Evolutionary conservation across 2,888 invertebrate species (phyloP), one percentile per base, ranked within the genome.

Genomic region (Trachelus tabidus): DNA sequence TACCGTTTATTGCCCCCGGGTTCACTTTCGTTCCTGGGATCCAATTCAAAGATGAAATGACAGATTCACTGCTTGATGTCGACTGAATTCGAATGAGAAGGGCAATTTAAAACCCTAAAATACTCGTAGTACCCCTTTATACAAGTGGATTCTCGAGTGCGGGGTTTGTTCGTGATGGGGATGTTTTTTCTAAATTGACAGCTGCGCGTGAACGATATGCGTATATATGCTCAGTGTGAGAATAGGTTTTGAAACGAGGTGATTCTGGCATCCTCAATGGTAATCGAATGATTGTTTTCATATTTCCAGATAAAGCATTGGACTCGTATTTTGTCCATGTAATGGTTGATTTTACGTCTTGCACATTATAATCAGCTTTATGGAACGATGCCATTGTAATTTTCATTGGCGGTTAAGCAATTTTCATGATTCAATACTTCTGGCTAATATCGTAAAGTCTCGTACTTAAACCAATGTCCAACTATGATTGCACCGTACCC

Each of bases 31-130:
- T 37, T 40, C 78, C 75, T 31, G 15, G 30, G 68, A 78, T 40
- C 73, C 73, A 76, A 78, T 78, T 78, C 75, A 34, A 6, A 40
- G 71, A 35, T 75, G 78, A 73, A 78, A 78, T 78, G 78, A 76
- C 77, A 77, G 76, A 76, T 75, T 78, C 75, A 35, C 78, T 56
- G 71, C 34, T 78, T 68, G 71, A 78, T 76, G 76, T 69, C 68
- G 78, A 78, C 75, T 56, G 71, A 73, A 68, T 73, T 76, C 56
- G 76, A 56, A 71, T 33, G 78, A 78, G 75, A 78, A 73, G 73
- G 78, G 76, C 78, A 78, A 78, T 78, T 78, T 78, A 75, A 76
- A 75, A 68, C 73, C 75, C 75, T 68, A 75, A 78, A 78, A 71
- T 71, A 34, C 71, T 31, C 68, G 34, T 31, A 56, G 15, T 71